These are phyloP conservation scores for Phrynocephalus vlangalii DNA, from an alignment of 2,797 vertebrate species.

Conservation along the genomic window DNA sequence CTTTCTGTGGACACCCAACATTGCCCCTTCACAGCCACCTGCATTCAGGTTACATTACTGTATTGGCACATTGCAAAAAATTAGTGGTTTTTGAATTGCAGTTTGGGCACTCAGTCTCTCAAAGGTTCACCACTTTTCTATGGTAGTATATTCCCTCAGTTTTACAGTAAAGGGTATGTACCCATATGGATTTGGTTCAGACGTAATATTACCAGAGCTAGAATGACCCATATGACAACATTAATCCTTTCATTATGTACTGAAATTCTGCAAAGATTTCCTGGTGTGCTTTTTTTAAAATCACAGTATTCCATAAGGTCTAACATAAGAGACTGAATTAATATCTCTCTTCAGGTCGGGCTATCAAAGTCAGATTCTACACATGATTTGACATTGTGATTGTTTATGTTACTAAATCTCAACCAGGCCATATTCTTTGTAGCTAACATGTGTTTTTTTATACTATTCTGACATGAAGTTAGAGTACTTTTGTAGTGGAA, in stretches of 20 bases:
- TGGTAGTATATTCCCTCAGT: not conserved
- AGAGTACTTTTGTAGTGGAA: not conserved
- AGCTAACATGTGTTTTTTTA: not conserved
- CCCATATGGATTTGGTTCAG: not conserved
- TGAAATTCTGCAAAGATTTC: not conserved
- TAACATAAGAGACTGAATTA: not conserved
- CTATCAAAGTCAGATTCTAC: not conserved
- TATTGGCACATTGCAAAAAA: too few species aligned
- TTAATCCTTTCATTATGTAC: not conserved
- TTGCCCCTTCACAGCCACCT: too few species aligned
- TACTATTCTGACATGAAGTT: not conserved
- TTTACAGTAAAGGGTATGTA: not conserved
- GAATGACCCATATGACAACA: not conserved
- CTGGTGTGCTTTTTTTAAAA: not conserved
- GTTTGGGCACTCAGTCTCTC: too few species aligned
- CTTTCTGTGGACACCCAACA: too few species aligned
- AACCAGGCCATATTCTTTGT: not conserved
- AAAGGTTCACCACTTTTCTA: too few species aligned
- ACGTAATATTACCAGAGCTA: not conserved
- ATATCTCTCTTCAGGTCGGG: not conserved
- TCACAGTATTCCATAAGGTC: not conserved
- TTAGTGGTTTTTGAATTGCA: too few species aligned
- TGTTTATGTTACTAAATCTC: not conserved
- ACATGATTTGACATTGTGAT: not conserved
- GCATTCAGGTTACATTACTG: too few species aligned